Evolutionary conservation across 2,888 invertebrate species (phyloP).

Genomic region (Prosapia bicincta): DNA sequence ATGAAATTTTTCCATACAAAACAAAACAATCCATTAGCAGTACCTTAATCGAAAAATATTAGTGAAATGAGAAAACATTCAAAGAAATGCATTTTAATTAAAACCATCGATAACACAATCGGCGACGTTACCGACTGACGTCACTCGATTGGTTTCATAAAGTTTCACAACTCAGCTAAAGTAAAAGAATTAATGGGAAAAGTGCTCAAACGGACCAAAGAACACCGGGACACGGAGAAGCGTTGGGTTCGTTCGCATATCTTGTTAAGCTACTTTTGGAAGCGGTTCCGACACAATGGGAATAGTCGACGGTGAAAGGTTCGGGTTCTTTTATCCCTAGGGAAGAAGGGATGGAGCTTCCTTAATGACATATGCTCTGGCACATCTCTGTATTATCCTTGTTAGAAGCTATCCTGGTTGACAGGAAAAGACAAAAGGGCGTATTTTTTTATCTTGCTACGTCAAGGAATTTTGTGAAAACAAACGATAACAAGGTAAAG

Average conservation of each 20-base stretch:
- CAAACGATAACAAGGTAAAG: too few relatives aligned
- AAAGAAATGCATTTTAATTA: not conserved
- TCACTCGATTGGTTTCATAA: not conserved
- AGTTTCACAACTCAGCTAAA: not conserved
- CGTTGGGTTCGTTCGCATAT: not conserved
- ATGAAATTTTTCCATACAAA: too few relatives aligned
- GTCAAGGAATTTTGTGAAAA: too few relatives aligned
- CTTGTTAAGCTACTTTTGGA: not conserved
- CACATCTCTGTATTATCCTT: not conserved
- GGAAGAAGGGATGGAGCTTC: not conserved
- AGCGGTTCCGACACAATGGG: not conserved
- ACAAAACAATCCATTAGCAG: too few relatives aligned
- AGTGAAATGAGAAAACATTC: not conserved
- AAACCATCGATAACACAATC: not conserved
- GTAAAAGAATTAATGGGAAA: not conserved
- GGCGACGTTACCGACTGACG: not conserved
- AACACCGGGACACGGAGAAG: not conserved
- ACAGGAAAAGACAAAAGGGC: too few relatives aligned
- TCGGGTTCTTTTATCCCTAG: not conserved
- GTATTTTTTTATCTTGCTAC: too few relatives aligned
- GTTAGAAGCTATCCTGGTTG: too few relatives aligned
- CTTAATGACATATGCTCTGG: not conserved
- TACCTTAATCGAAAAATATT: too few relatives aligned
- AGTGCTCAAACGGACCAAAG: not conserved
- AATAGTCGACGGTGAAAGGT: not conserved